Base-by-base conservation (phyloP, 2,888 invertebrate genomes). In the Cyclophora punctaria region DNA sequence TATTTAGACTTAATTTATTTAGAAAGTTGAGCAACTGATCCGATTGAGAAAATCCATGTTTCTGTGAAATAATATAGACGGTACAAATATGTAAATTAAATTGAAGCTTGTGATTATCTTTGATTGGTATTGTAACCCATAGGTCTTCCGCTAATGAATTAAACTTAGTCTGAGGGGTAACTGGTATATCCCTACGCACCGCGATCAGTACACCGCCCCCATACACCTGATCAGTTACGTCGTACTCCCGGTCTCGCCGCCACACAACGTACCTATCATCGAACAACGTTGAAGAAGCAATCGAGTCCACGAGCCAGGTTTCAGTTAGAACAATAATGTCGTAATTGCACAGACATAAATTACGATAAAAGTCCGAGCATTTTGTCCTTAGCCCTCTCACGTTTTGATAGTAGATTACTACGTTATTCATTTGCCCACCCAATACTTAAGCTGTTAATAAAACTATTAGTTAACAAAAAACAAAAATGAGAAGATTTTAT, bases 401-500 rank as follows among this genome's bases (percentile, higher is more conserved):
- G 45, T 57, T 57, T 46, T 57, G 51, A 49, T 57, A 52, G 43
- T 49, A 57, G 1, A 57, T 50, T 7, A 41, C 41, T 6, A 46
- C 20, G 2, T 46, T 35, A 37, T 42, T 42, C 4, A 7, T 42
- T 7, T 5, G 20, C 20, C 20, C 20, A 20, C 20, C 20, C 20
- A 20, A 20, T 20, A 20, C 20, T 20, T 20, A 20, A 20, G 20
- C 20, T 20, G 20, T 20, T 20, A 20, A 20, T 20, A 20, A 1
- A 20, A 20, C 20, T 20, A 20, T 20, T 20, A 20, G 20, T 20
- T 20, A 20, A 20, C 20, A 20, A 20, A 20, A 20, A 20, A 20
- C 20, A 20, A 20, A 2, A 1, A 2, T 20, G 20, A 20, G 2
- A 20, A 20, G 20, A 20, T 20, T 20, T 20, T 20, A 20, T 1